A percentile compares a stretch with the other conserved stretches of the same genome.
Conservation (phyloP, 2,797 vertebrate genomes). For the Urosaurus nigricauda region DNA sequence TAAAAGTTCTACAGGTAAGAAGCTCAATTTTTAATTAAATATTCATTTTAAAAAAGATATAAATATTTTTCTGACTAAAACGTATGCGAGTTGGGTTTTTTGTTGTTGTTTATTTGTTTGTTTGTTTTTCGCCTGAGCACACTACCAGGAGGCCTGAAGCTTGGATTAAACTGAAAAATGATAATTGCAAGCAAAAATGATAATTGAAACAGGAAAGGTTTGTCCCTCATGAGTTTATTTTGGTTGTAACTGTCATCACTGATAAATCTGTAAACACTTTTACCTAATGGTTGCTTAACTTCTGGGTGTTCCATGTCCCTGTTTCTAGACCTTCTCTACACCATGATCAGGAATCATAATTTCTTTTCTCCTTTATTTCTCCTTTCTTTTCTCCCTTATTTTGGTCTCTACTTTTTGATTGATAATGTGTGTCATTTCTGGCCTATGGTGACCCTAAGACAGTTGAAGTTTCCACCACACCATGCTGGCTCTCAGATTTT, state of each 20-base stretch:
- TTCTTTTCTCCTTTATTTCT: no score
- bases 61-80: not conserved
- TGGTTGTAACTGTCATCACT: not conserved
- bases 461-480: no score
- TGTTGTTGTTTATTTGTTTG: no score
- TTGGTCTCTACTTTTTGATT: no score
- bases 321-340: not conserved
- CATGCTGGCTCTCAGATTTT: not conserved
- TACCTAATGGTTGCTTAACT: no score
- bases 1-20: not conserved
- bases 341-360: no score
- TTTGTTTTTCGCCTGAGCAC: no score
- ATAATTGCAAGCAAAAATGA: not conserved
- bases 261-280: not conserved
- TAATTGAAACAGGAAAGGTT: not conserved
- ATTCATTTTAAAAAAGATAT: not conserved
- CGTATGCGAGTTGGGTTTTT: no score
- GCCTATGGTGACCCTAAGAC: no score
- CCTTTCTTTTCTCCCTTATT: not conserved
- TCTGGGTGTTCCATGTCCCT: not conserved
- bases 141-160: not conserved
- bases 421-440: no score
- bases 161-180: not conserved
- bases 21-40: not conserved
- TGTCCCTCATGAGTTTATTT: not conserved